These are phyloP conservation scores for Perognathus longimembris DNA, from an alignment of 2,113 vertebrate genomes.

Conservation along the genomic window DNA sequence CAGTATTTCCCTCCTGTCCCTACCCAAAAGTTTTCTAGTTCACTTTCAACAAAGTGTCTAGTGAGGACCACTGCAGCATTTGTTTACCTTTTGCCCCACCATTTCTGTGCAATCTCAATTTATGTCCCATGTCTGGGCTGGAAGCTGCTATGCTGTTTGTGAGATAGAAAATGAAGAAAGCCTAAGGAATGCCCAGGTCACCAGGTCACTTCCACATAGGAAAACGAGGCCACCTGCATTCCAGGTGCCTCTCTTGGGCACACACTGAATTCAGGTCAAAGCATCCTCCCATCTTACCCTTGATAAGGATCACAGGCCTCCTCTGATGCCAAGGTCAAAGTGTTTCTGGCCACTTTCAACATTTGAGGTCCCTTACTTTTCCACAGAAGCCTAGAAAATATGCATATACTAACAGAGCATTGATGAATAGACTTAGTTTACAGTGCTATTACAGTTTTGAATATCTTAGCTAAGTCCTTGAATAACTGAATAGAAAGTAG, in stretches of 20 bases:
- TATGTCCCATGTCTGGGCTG: background rate
- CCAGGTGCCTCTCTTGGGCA: background rate
- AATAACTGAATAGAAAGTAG: background rate
- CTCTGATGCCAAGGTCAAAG: background rate
- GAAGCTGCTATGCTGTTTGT: background rate
- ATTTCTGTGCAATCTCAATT: too few species aligned
- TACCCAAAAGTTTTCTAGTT: too few species aligned
- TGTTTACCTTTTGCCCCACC: too few species aligned
- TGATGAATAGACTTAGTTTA: background rate
- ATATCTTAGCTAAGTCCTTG: background rate
- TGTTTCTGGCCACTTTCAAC: background rate
- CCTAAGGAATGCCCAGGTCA: background rate
- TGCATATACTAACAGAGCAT: background rate
- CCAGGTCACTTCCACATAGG: background rate
- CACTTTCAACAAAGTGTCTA: too few species aligned
- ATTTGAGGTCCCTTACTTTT: background rate
- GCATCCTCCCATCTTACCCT: background rate
- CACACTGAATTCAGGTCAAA: background rate
- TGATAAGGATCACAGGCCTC: background rate
- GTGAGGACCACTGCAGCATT: too few species aligned
- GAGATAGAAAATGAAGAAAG: background rate
- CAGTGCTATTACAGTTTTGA: background rate
- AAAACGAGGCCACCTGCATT: background rate
- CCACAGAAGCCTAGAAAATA: background rate
- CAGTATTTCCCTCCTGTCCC: too few species aligned